Evolutionary conservation across 2,888 invertebrate genomes (phyloP), one percentile per base, ranked within the genome.

Genomic region (Orthosia cruda): DNA sequence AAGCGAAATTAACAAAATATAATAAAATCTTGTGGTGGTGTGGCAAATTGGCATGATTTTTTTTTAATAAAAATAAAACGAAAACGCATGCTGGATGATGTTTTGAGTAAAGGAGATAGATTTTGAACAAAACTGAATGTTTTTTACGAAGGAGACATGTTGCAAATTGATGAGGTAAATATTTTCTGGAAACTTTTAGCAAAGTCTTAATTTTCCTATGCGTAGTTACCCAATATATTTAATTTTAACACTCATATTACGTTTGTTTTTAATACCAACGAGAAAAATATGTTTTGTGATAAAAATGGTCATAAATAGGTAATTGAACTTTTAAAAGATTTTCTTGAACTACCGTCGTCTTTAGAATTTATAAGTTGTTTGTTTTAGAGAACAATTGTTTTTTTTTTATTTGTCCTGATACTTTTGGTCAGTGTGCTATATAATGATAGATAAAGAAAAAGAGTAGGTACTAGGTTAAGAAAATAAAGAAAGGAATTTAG

Each of bases 1-100:
- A 86, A 88, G 88, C 93, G 84, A 89, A 91, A 92, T 92, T 94
- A 94, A 94, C 95, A 91, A 92, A 91, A 91, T 84, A 83, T 89
- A 86, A 89, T 90, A 91, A 90, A 88, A 88, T 85, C 71, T 85
- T 93, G 90, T 94, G 95, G 95, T 95, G 96, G 96, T 96, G 95
- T 96, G 95, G 94, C 90, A 90, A 91, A 91, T 90, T 93, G 92
- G 96, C 96, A 96, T 96, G 96, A 87, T 89, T 86, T 89, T 88
- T 89, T 88, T 69, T 77, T 82, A 79, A 82, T 70, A 69, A 82
- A 88, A 89, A 89, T 87, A 85, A 86, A 90, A 90, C 67, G 82
- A 89, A 91, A 90, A 90, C 93, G 96, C 96, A 96, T 96, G 96
- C 91, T 94, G 93, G 91, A 93, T 93, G 91, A 89, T 88, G 82